phyloP scores from a whole-genome alignment of 2,113 vertebrate species.

The Saccopteryx leptura region DNA sequence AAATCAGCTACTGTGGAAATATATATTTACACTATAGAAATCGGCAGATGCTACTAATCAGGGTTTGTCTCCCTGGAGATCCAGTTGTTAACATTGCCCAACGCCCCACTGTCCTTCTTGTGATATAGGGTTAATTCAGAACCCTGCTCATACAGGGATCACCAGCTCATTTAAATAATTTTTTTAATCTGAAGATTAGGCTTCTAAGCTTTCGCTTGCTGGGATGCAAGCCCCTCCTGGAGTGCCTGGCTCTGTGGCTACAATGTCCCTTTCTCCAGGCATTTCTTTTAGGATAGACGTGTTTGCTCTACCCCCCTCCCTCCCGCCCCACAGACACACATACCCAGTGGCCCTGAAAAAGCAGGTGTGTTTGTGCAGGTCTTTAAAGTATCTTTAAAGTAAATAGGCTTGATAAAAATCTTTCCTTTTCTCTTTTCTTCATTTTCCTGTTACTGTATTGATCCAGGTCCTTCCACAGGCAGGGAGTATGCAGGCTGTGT shows the following conservation, averaged over 20 bases:
- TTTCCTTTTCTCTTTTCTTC: conserved; percentile 65
- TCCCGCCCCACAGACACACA: no score
- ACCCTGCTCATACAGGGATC: no score
- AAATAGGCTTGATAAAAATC: conserved; percentile 72
- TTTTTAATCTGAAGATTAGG: not conserved
- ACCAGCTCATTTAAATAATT: rapidly evolving
- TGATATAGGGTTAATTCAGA: not conserved
- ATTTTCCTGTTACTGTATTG: conserved; percentile 51
- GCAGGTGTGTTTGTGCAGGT: conserved; percentile 77
- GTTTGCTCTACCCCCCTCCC: conserved; percentile 41
- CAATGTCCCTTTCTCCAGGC: not conserved
- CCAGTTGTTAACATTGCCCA: not conserved
- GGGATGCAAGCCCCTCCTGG: not conserved
- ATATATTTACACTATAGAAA: conserved; percentile 13
- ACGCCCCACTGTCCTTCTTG: rapidly evolving
- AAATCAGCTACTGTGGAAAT: not conserved
- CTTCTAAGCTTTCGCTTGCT: not conserved
- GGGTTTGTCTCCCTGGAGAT: rapidly evolving
- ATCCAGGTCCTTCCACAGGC: conserved; percentile 58
- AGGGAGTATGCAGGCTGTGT: conserved; percentile 36
- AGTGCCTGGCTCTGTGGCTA: not conserved
- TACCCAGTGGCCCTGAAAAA: not conserved
- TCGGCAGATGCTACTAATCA: not conserved
- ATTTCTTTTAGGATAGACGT: not conserved
- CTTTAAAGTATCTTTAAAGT: conserved; percentile 61